Evolutionary conservation across 1,140 invertebrate species (phyloP).

Genomic region (Lineus longissimus): DNA sequence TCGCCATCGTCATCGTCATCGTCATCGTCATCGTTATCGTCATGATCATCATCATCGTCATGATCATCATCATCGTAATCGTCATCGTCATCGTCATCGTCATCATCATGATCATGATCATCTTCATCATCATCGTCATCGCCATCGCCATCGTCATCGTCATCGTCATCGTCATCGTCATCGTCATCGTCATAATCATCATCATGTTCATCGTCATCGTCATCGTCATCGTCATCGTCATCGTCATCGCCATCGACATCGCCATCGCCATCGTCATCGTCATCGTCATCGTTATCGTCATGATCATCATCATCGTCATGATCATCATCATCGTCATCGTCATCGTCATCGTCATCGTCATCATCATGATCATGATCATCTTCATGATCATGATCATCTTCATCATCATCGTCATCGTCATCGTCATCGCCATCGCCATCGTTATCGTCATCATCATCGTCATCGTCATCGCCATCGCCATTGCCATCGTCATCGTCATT

Average conservation of each 20-base stretch:
- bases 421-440: neutral
- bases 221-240: constrained; percentile 11
- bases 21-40: too few relatives aligned
- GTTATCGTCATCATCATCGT: neutral
- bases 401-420: neutral
- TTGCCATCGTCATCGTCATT: constrained; percentile 5
- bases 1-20: too few relatives aligned
- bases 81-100: too few relatives aligned
- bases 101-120: too few relatives aligned
- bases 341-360: too few relatives aligned
- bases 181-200: too few relatives aligned
- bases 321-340: too few relatives aligned
- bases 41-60: too few relatives aligned
- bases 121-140: constrained; percentile 8
- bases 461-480: neutral
- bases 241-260: constrained; percentile 8
- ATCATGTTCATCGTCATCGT: constrained; percentile 14
- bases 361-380: neutral
- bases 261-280: too few relatives aligned
- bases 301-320: too few relatives aligned
- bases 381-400: neutral
- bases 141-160: neutral
- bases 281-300: too few relatives aligned
- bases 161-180: constrained; percentile 8
- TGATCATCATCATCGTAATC: too few relatives aligned